phyloP scores from a whole-genome alignment of 2,113 vertebrate genomes.

The Noturus placidus region DNA sequence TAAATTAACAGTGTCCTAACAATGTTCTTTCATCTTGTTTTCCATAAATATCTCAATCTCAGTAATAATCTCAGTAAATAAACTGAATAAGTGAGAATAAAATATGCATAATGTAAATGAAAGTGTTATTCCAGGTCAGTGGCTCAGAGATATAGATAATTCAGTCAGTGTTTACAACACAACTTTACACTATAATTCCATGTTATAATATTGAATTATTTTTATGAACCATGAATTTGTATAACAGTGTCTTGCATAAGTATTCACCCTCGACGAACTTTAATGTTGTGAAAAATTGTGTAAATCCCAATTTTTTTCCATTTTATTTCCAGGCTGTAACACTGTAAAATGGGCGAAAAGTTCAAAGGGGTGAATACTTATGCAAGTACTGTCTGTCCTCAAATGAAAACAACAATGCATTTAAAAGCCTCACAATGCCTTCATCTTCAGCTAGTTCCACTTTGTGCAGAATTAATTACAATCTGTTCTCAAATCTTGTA shows the following conservation, averaged over 20 bases:
- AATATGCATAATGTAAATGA: not conserved
- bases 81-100: not conserved
- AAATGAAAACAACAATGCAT: not conserved
- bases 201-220: not conserved
- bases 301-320: not conserved
- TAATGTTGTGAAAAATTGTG: not conserved
- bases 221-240: not conserved
- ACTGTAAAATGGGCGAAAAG: not conserved
- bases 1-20: not conserved
- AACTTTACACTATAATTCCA: not conserved
- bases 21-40: not conserved
- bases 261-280: not conserved
- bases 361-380: not conserved
- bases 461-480: not conserved
- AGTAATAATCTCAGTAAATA: not conserved
- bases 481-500: not conserved
- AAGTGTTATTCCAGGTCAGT: not conserved
- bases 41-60: not conserved
- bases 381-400: not conserved
- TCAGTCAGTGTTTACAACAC: not conserved
- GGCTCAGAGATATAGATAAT: not conserved
- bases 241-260: not conserved
- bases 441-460: not conserved
- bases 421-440: not conserved
- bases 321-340: not conserved